phyloP scores from a whole-genome alignment of 2,113 vertebrate species.

The Oceanodroma tethys region DNA sequence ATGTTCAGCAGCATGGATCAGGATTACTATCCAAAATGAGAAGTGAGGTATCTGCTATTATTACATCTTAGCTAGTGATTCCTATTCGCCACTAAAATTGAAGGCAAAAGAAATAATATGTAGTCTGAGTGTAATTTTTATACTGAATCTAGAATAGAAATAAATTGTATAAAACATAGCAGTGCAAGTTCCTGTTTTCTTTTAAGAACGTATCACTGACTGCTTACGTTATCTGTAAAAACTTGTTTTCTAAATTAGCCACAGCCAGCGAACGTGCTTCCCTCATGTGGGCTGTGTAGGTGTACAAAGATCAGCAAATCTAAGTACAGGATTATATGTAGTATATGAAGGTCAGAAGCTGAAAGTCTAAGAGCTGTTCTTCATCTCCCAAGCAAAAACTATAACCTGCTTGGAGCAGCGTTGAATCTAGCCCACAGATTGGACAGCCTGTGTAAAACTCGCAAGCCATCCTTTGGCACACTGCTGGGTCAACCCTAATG shows the following conservation, averaged over 20 bases:
- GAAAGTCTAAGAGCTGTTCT: not conserved
- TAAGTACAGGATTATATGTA: not conserved
- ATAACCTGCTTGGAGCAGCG: not conserved
- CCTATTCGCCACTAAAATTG: not conserved
- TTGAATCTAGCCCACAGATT: not conserved
- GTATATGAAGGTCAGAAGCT: not conserved
- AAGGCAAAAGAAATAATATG: not conserved
- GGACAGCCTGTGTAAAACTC: not conserved
- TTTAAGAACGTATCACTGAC: not conserved
- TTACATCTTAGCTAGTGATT: not conserved
- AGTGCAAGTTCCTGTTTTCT: not conserved
- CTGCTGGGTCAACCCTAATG: not conserved
- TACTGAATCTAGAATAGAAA: not conserved
- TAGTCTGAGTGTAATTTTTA: not conserved
- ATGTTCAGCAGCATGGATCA: not conserved
- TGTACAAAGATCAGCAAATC: not conserved
- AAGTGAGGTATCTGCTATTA: not conserved
- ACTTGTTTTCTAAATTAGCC: not conserved
- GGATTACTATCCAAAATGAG: not conserved
- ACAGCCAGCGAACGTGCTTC: not conserved
- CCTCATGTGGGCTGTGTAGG: not conserved
- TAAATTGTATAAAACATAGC: not conserved
- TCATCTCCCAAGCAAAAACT: not conserved
- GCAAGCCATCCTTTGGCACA: rapidly evolving
- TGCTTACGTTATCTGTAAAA: not conserved